These are phyloP conservation scores for Salvelinus fontinalis DNA, from an alignment of 2,113 vertebrate species.

Conservation along the genomic window DNA sequence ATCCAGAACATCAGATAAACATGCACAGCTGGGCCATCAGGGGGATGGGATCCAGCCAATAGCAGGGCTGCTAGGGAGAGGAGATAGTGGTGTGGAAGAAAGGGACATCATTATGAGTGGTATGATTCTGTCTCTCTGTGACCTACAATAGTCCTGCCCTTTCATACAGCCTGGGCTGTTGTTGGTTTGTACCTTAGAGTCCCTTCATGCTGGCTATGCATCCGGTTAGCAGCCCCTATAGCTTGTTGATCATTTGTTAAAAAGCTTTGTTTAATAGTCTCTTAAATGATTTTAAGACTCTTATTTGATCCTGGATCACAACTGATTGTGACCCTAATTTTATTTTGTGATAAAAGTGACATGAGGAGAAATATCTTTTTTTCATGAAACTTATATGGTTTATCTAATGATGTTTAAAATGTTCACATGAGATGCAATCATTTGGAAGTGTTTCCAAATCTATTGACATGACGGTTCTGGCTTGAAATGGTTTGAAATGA, in stretches of 20 bases:
- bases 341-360: too few species aligned
- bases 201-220: neutral
- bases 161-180: neutral
- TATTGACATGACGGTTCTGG: too few species aligned
- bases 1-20: constrained; percentile 98
- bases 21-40: constrained; percentile 79
- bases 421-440: neutral
- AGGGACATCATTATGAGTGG: constrained; percentile 14
- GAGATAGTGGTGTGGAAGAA: constrained; percentile 57
- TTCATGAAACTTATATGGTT: neutral
- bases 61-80: constrained; percentile 79
- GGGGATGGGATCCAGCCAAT: constrained; percentile 84
- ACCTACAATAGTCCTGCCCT: neutral
- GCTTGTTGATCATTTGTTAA: neutral
- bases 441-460: neutral
- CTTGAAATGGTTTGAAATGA: too few species aligned
- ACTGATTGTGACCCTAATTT: too few species aligned
- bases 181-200: too few species aligned
- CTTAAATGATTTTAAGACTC: too few species aligned
- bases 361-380: too few species aligned
- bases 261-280: neutral
- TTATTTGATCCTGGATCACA: too few species aligned
- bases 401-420: neutral
- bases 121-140: neutral
- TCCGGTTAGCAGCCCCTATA: neutral